These are phyloP conservation scores for Pseudochaenichthys georgianus DNA, from an alignment of 2,797 vertebrate species.

Conservation along the genomic window DNA sequence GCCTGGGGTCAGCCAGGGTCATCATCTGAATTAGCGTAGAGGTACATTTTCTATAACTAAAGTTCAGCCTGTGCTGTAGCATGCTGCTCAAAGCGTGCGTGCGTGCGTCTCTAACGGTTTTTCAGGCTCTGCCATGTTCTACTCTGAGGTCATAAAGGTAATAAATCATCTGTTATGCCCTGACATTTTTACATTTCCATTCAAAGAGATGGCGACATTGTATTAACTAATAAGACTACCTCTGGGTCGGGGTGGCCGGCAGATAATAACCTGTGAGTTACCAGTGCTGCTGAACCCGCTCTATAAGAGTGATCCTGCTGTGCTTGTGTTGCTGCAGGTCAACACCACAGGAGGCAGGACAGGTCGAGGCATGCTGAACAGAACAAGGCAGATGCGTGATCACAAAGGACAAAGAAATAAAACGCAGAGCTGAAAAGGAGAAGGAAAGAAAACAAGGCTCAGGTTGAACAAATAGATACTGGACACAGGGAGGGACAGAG, in stretches of 20 bases:
- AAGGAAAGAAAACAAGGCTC: constrained; percentile 27
- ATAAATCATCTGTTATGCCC: too few relatives aligned
- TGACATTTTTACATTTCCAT: too few relatives aligned
- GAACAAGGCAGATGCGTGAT: constrained; percentile 5
- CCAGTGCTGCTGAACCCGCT: constrained; percentile 14
- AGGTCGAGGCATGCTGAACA: constrained; percentile 31
- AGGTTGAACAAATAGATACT: constrained; percentile 25
- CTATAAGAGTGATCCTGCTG: constrained; percentile 48
- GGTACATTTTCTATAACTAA: constrained; percentile 31
- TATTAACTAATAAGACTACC: too few relatives aligned
- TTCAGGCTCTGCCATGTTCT: too few relatives aligned
- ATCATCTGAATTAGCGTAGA: constrained; percentile 4
- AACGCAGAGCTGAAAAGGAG: constrained; percentile 11
- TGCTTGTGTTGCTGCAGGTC: constrained; percentile 47
- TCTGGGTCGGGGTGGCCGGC: constrained; percentile 1
- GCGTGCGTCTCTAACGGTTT: too few relatives aligned
- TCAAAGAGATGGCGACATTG: too few relatives aligned
- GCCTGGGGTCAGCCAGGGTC: constrained; percentile 46
- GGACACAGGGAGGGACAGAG: constrained; percentile 38
- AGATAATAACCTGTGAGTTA: constrained; percentile 23
- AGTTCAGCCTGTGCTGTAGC: constrained; percentile 6
- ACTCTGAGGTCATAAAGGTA: too few relatives aligned
- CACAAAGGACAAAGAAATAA: constrained; percentile 7
- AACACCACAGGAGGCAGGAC: constrained; percentile 47
- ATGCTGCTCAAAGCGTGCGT: constrained; percentile 24